phyloP scores from a whole-genome alignment of 2,113 vertebrate species.

The Percopsis transmontana region DNA sequence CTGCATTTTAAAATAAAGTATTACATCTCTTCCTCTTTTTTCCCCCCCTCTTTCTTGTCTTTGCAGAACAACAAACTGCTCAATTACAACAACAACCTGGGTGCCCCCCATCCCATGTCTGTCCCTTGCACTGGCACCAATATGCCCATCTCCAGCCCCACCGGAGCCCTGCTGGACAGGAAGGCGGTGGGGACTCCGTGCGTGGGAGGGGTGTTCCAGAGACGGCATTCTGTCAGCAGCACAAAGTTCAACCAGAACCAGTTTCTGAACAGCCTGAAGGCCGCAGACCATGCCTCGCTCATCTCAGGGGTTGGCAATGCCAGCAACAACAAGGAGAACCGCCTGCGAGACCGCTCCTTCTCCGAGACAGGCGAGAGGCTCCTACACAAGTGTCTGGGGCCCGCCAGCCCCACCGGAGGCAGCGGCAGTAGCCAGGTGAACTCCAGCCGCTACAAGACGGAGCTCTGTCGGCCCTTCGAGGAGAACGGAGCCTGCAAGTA shows the following conservation, averaged over 20 bases:
- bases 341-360: slow-evolving; percentile 94
- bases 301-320: slow-evolving; percentile 78
- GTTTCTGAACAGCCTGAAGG: slow-evolving; percentile 90
- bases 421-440: slow-evolving; percentile 86
- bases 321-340: slow-evolving; percentile 89
- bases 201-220: slow-evolving; percentile 85
- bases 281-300: slow-evolving; percentile 76
- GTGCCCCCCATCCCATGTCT: slow-evolving; percentile 71
- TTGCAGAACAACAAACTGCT: slow-evolving; percentile 93
- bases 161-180: slow-evolving; percentile 96
- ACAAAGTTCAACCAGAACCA: slow-evolving; percentile 95
- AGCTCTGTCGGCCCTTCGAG: slow-evolving; percentile 96
- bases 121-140: slow-evolving; percentile 77
- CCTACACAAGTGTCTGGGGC: slow-evolving; percentile 82
- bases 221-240: slow-evolving; percentile 92
- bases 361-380: slow-evolving; percentile 94
- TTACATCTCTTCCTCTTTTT: neutral
- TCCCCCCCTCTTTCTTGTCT: slow-evolving; percentile 3
- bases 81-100: slow-evolving; percentile 84
- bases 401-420: slow-evolving; percentile 72
- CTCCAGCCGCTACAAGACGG: slow-evolving; percentile 98
- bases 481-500: slow-evolving; percentile 98
- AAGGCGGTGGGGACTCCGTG: slow-evolving; percentile 96
- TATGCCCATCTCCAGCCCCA: slow-evolving; percentile 79
- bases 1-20: neutral